Percentiles rank a stretch among this genome's conserved stretches.
phyloP scores from a whole-genome alignment of 2,797 vertebrate genomes.

The Danio tinwini region DNA sequence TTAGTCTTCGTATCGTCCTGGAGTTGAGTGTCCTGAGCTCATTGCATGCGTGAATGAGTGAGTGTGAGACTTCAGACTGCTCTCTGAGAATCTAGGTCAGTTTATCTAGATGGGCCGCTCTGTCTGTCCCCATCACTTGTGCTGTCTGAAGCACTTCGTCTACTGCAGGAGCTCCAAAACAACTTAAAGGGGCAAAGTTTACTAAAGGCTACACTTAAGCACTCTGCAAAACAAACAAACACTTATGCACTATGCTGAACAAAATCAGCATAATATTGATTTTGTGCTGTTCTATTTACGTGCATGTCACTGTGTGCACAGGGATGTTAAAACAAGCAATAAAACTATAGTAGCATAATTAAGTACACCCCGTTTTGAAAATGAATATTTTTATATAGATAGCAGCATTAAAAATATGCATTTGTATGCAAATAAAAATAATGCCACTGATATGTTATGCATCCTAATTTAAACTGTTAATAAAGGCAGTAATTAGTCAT shows the following conservation, averaged over 20 bases:
- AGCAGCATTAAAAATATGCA: too few species aligned
- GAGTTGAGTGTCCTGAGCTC: conserved; percentile 4
- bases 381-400: too few species aligned
- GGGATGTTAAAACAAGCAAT: neutral
- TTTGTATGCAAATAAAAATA: too few species aligned
- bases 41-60: neutral
- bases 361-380: too few species aligned
- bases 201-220: neutral
- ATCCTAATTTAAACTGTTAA: too few species aligned
- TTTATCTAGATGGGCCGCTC: conserved; percentile 2
- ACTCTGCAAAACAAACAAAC: conserved; percentile 6
- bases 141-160: neutral
- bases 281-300: neutral
- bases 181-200: neutral
- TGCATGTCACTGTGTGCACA: neutral
- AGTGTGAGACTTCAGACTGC: conserved; percentile 1
- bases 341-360: too few species aligned
- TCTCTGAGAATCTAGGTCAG: conserved; percentile 32
- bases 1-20: neutral
- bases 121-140: conserved; percentile 8
- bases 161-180: neutral
- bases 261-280: conserved; percentile 29
- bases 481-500: too few species aligned
- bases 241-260: neutral
- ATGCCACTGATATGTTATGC: too few species aligned